Percentiles rank a stretch among this genome's conserved stretches.
phyloP scores from a whole-genome alignment of 2,797 vertebrate species.

The Helicolenus hilgendorfi region DNA sequence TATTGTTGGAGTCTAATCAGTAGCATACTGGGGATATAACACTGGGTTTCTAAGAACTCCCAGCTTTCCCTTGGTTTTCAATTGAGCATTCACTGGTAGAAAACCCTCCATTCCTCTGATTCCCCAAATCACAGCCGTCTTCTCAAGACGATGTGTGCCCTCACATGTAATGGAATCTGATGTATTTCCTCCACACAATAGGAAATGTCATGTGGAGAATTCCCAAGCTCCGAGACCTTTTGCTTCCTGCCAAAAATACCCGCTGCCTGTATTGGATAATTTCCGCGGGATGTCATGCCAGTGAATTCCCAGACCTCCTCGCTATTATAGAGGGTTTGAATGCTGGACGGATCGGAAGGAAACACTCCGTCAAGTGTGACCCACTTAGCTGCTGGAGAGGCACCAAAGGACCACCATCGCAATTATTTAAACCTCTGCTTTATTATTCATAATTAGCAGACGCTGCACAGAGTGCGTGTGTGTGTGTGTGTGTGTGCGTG shows the following conservation, averaged over 20 bases:
- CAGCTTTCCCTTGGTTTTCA: neutral
- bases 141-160: constrained; percentile 23
- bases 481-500: constrained; percentile 11
- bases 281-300: constrained; percentile 53
- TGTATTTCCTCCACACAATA: constrained; percentile 50
- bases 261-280: constrained; percentile 58
- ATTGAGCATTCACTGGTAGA: neutral
- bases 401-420: constrained; percentile 81
- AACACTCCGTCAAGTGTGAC: constrained; percentile 85
- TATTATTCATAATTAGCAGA: constrained; percentile 90
- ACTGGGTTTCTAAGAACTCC: neutral
- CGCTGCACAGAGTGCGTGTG: constrained; percentile 22
- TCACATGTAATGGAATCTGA: constrained; percentile 60
- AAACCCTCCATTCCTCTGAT: constrained; percentile 13
- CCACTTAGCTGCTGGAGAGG: constrained; percentile 87
- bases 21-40: neutral
- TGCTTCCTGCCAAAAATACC: constrained; percentile 65
- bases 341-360: constrained; percentile 66
- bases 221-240: constrained; percentile 59
- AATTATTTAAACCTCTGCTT: constrained; percentile 86
- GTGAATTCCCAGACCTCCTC: constrained; percentile 56
- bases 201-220: constrained; percentile 51
- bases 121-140: constrained; percentile 14
- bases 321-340: constrained; percentile 65
- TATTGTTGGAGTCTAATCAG: neutral